Evolutionary conservation across 2,113 vertebrate genomes (phyloP).

Genomic region (Amazona guildingii): DNA sequence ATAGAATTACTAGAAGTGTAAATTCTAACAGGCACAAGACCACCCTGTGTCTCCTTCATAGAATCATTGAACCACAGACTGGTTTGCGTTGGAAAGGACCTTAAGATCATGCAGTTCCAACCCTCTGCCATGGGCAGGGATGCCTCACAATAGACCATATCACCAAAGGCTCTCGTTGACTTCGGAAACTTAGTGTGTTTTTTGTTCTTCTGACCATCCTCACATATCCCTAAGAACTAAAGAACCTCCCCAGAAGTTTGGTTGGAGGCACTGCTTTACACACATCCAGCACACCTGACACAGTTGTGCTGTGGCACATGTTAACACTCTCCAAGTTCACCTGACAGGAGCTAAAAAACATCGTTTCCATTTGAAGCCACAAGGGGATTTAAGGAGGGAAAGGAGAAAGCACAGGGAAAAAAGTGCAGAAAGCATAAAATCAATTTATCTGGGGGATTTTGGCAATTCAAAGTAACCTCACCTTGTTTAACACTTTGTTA

Average conservation of each 20-base stretch:
- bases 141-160: neutral
- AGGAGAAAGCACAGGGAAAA: neutral
- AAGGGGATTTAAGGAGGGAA: neutral
- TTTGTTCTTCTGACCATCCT: neutral
- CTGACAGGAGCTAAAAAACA: slow-evolving; percentile 12
- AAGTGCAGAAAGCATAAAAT: neutral
- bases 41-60: neutral
- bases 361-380: slow-evolving; percentile 12
- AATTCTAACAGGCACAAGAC: neutral
- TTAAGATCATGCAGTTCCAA: neutral
- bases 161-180: neutral
- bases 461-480: neutral
- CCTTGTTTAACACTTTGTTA: neutral
- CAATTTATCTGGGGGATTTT: neutral
- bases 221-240: neutral
- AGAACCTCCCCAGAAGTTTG: neutral
- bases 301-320: neutral
- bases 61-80: neutral
- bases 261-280: neutral
- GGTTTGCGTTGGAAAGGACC: neutral
- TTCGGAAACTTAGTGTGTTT: neutral
- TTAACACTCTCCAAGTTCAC: neutral
- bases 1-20: neutral
- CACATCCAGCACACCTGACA: neutral
- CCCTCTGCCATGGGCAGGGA: neutral